Evolutionary conservation across 2,888 invertebrate genomes (phyloP).

Genomic region (Eudemis profundana): DNA sequence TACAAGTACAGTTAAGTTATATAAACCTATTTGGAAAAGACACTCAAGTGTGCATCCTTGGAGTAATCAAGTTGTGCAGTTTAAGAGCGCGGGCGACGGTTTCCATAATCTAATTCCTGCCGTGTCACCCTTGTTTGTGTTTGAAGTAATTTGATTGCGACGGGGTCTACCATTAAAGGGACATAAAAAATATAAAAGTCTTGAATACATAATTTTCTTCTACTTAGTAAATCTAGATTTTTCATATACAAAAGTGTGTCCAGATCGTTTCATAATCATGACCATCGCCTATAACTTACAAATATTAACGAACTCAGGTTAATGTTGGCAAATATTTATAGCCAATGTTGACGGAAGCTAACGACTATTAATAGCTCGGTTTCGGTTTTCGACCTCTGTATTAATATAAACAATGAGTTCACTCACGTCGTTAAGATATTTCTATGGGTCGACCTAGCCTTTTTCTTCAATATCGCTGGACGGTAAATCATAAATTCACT

Average conservation of each 20-base stretch:
- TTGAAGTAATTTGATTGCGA: constrained; percentile 14
- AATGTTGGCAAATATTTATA: constrained; percentile 42
- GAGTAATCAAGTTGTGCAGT: constrained; percentile 27
- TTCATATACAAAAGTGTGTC: neutral
- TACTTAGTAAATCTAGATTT: too few relatives aligned
- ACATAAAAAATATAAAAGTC: too few relatives aligned
- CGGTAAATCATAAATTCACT: too few relatives aligned
- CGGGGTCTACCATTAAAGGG: too few relatives aligned
- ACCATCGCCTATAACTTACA: constrained; percentile 34
- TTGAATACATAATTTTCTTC: too few relatives aligned
- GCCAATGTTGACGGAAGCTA: constrained; percentile 43
- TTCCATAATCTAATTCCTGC: constrained; percentile 4
- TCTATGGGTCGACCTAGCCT: too few relatives aligned
- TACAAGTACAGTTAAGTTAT: neutral
- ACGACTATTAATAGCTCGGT: constrained; percentile 26
- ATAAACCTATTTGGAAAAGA: neutral
- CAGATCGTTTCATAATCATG: constrained; percentile 38
- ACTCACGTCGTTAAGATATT: neutral
- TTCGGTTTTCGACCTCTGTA: constrained; percentile 10
- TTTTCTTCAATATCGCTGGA: neutral
- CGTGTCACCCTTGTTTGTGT: constrained; percentile 3
- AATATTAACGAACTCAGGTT: constrained; percentile 38
- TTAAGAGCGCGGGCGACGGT: constrained; percentile 3
- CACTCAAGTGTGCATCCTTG: neutral
- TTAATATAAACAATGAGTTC: constrained; percentile 23